Evolutionary conservation across 1,140 invertebrate species (phyloP), one percentile per base, ranked within the genome.

Genomic region (Ceratoteleas bidentatus): DNA sequence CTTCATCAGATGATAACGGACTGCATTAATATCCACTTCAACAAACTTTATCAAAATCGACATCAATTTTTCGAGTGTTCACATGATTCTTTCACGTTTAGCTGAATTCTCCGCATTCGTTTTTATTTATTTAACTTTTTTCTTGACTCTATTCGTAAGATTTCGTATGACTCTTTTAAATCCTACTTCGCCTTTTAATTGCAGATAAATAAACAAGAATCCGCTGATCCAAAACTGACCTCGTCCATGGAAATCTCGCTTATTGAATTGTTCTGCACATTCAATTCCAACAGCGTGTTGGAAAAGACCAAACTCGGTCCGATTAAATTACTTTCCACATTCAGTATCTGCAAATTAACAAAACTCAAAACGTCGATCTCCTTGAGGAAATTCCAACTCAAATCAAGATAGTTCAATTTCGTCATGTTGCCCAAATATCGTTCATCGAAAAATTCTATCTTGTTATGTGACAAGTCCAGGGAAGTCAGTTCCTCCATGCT

Each of bases 391-490:
- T 81, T 84, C n/a, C 13, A 72, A 49, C 80, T 84, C 32, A 89
- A 64, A 38, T 77, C 61, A 16, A 90, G 54, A 36, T 70, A 75
- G 6, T 69, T 57, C 0, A 90, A 56, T 33, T 73, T 60, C 6
- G 53, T 24, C n/a, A 88, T 38, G 38, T 80, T 36, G 6, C 40
- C 2, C 6, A 89, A 49, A 34, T 32, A 43, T 14, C 73, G 47
- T 5, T 24, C 24, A 43, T 84, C 16, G 6, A 90, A 73, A n/a
- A 50, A 56, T 33, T 14, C 61, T 6, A 91, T 81, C n/a, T 75
- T 16, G 49, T 89, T 90, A 61, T 85, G 15, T 7, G 89, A 87
- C 4, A 89, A 54, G 76, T 87, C 83, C 6, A 87, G 84, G 56
- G 32, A 66, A 3, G 13, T 74, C 14, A 90, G 72, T 5, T 84